phyloP scores from a whole-genome alignment of 2,797 vertebrate species.

The Pogonophryne albipinna region DNA sequence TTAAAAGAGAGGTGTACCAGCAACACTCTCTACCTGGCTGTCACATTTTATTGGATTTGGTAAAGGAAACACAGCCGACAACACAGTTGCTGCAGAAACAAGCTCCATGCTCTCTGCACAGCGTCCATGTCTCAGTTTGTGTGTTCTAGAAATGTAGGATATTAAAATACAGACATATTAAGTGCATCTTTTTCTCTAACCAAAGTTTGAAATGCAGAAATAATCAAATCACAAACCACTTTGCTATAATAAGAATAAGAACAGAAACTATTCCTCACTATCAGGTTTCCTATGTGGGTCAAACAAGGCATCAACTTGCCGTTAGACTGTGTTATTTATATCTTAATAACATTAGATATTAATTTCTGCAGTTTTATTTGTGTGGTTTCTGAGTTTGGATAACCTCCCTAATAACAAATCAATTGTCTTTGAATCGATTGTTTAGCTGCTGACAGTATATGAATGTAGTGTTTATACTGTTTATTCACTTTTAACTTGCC shows the following conservation, averaged over 20 bases:
- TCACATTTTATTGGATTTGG: constrained; percentile 33
- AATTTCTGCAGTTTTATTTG: not conserved
- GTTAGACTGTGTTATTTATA: not conserved
- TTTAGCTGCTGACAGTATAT: constrained; percentile 23
- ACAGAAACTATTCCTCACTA: not conserved
- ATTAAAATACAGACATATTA: not conserved
- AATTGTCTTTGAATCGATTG: constrained; percentile 32
- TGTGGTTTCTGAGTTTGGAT: constrained; percentile 31
- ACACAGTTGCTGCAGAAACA: constrained; percentile 17
- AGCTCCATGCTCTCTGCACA: not conserved
- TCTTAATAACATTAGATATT: constrained; percentile 1
- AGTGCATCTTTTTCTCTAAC: not conserved
- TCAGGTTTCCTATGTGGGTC: not conserved
- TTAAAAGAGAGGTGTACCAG: constrained; percentile 11
- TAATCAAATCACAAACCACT: not conserved
- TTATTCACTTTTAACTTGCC: constrained; percentile 24
- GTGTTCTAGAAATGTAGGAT: not conserved
- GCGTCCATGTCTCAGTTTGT: constrained; percentile 6
- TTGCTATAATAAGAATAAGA: not conserved
- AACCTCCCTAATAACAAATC: constrained; percentile 24
- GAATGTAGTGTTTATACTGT: constrained; percentile 24
- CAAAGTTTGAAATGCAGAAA: not conserved
- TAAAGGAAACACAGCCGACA: constrained; percentile 24
- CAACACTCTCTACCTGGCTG: constrained; percentile 23
- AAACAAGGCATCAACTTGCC: not conserved